Percentiles rank a stretch among this genome's conserved stretches.
Evolutionary conservation across 1,140 invertebrate genomes (phyloP).

Genomic region (Meloidogyne hapla): DNA sequence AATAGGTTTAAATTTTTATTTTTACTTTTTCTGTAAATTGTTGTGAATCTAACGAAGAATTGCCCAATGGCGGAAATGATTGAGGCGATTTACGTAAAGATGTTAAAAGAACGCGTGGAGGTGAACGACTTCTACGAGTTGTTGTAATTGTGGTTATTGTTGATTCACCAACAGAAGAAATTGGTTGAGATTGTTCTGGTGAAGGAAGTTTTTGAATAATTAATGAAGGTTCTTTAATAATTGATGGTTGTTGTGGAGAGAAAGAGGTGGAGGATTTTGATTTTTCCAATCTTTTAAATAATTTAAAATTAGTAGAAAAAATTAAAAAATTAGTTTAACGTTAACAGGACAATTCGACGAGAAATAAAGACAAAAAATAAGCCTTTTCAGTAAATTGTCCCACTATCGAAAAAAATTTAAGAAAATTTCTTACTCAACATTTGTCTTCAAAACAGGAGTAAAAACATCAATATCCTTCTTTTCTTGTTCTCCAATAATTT

Average conservation of each 20-base stretch:
- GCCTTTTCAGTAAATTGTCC: no score
- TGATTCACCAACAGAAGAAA: not conserved
- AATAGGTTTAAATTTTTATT: no score
- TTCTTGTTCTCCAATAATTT: not conserved
- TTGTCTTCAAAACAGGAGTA: not conserved
- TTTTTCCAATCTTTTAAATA: not conserved
- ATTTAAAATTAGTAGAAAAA: not conserved
- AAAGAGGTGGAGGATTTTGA: not conserved
- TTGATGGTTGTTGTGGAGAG: not conserved
- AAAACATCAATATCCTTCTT: not conserved
- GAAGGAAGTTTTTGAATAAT: no score
- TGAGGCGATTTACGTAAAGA: constrained; percentile 24
- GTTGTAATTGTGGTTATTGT: not conserved
- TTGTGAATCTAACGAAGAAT: not conserved
- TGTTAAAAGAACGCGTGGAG: constrained; percentile 9
- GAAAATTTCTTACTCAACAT: not conserved
- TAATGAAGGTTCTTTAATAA: not conserved
- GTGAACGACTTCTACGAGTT: constrained; percentile 1
- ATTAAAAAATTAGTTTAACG: no score
- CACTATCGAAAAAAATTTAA: no score
- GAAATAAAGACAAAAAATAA: no score
- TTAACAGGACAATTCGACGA: no score
- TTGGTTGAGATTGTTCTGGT: not conserved
- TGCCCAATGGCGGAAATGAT: constrained; percentile 25
- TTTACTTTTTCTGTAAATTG: not conserved